Percentiles rank a stretch among this genome's conserved stretches.
phyloP scores from a whole-genome alignment of 2,113 vertebrate species.

The Corydoras sp. region DNA sequence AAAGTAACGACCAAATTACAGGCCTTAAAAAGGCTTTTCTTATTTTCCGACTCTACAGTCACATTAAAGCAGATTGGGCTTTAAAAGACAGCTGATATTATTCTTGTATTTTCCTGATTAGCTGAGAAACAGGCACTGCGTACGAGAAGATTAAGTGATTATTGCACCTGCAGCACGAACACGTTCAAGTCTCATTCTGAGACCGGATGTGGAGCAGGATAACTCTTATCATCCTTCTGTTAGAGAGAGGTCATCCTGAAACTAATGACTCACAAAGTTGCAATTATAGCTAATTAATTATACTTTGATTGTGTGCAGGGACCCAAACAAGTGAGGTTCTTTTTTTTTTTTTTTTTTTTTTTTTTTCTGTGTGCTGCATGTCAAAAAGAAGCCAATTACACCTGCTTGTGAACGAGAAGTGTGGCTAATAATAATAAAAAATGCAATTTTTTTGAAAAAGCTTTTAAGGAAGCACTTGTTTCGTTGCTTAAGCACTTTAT shows the following conservation, averaged over 20 bases:
- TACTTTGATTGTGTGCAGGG: slow-evolving; percentile 28
- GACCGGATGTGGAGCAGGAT: slow-evolving; percentile 23
- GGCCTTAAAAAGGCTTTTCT: neutral
- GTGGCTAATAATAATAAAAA: neutral
- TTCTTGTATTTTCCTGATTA: neutral
- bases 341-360: too few relatives aligned
- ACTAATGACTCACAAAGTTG: slow-evolving; percentile 42
- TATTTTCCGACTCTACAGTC: neutral
- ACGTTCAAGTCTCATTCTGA: slow-evolving; percentile 16
- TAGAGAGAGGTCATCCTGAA: slow-evolving; percentile 33
- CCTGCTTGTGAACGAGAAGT: neutral
- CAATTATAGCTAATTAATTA: slow-evolving; percentile 45
- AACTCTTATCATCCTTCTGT: slow-evolving; percentile 29
- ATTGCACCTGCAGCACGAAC: slow-evolving; percentile 1
- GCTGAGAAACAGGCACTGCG: neutral
- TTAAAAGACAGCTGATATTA: neutral
- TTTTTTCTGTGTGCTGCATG: slow-evolving; percentile 28
- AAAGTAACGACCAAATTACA: neutral
- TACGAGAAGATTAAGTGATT: slow-evolving; percentile 12
- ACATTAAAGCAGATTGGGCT: neutral
- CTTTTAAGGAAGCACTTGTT: neutral
- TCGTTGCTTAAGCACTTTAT: neutral
- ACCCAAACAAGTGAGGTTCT: neutral
- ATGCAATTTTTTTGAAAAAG: neutral
- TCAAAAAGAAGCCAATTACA: slow-evolving; percentile 2